phyloP scores from a whole-genome alignment of 1,140 invertebrate genomes.

The Ooceraea biroi region DNA sequence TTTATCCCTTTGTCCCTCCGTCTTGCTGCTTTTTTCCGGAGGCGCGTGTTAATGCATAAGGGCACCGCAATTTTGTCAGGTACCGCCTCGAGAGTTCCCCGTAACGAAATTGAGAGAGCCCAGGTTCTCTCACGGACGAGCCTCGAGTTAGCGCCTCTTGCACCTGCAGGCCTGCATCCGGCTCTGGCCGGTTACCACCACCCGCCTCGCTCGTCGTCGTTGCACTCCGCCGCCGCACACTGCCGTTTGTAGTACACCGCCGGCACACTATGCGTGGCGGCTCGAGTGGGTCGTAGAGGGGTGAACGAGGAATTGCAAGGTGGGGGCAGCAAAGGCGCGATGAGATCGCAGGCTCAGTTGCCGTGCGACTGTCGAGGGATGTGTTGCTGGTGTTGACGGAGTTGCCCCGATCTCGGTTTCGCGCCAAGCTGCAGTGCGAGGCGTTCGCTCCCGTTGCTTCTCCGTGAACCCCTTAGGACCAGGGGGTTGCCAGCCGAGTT shows the following conservation, averaged over 20 bases:
- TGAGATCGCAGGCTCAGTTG: constrained; percentile 84
- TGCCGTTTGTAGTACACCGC: constrained; percentile 69
- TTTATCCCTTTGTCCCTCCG: neutral
- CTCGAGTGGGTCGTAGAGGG: constrained; percentile 32
- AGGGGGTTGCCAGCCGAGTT: neutral
- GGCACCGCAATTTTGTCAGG: constrained; percentile 3
- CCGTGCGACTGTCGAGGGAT: constrained; percentile 85
- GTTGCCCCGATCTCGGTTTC: constrained; percentile 21
- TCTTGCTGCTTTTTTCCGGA: too few species aligned
- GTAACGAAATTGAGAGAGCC: constrained; percentile 1
- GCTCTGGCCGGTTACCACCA: constrained; percentile 59
- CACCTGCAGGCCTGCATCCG: constrained; percentile 49
- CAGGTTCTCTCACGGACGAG: constrained; percentile 34
- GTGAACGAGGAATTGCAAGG: constrained; percentile 48
- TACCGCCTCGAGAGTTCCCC: neutral
- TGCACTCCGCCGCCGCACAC: constrained; percentile 43
- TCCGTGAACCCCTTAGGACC: too few species aligned
- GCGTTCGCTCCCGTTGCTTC: neutral
- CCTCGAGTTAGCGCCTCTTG: constrained; percentile 37
- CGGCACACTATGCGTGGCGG: constrained; percentile 63
- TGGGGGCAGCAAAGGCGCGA: constrained; percentile 79
- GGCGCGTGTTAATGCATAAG: neutral
- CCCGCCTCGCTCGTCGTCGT: constrained; percentile 30
- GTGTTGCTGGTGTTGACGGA: constrained; percentile 69
- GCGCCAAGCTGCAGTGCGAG: neutral